These are phyloP conservation scores for Numida meleagris DNA, from an alignment of 2,113 vertebrate genomes.

Conservation along the genomic window DNA sequence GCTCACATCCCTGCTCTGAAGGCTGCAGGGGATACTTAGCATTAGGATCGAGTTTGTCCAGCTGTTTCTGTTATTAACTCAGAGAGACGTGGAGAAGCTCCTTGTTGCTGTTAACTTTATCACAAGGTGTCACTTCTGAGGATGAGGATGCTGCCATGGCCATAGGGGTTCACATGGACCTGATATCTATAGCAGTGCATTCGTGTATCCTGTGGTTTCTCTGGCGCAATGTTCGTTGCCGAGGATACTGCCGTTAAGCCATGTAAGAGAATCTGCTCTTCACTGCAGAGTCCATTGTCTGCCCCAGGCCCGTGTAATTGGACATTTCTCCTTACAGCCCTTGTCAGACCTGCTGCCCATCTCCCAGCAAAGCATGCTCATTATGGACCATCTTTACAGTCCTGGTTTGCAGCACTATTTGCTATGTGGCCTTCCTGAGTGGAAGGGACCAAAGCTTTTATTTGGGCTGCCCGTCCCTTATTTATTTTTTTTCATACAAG, in stretches of 20 bases:
- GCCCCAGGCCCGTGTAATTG: neutral
- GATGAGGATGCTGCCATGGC: neutral
- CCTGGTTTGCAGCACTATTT: neutral
- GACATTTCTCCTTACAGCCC: neutral
- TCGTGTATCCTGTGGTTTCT: constrained; percentile 43
- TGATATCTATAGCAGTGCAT: constrained; percentile 36
- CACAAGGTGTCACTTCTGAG: neutral
- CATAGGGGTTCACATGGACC: neutral
- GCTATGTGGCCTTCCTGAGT: neutral
- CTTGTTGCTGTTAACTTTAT: neutral
- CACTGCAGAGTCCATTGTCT: neutral
- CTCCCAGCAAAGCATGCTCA: neutral
- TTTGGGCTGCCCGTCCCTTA: neutral
- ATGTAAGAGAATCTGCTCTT: constrained; percentile 29
- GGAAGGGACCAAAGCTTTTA: neutral
- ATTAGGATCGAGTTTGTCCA: neutral
- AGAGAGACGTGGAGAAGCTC: neutral
- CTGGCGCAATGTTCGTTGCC: neutral
- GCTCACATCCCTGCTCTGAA: accelerated
- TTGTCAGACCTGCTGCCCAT: accelerated
- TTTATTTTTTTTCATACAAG: neutral
- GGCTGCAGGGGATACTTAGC: accelerated
- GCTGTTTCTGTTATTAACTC: neutral
- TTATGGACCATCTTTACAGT: neutral
- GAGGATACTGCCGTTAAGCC: constrained; percentile 49